Evolutionary conservation across 1,140 invertebrate genomes (phyloP).

Genomic region (Atopsyche davidsoni): DNA sequence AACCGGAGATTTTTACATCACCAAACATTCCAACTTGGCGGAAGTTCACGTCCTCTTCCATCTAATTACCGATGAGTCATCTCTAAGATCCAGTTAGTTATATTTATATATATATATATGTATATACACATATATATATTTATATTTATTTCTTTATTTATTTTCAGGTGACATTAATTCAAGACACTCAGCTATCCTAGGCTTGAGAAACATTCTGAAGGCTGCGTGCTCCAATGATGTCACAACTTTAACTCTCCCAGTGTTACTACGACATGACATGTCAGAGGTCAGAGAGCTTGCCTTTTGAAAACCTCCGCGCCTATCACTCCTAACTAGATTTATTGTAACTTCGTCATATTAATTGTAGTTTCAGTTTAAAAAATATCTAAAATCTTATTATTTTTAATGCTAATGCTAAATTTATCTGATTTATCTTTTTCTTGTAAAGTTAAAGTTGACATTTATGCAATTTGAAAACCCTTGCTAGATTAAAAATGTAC

Average conservation of each 20-base stretch:
- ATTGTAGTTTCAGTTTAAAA: too few relatives aligned
- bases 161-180: slow-evolving; percentile 84
- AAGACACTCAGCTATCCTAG: slow-evolving; percentile 91
- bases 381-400: too few relatives aligned
- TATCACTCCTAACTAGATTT: too few relatives aligned
- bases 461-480: too few relatives aligned
- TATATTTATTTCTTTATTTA: background rate
- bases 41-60: slow-evolving; percentile 95
- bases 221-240: slow-evolving; percentile 90
- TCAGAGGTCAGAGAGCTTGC: slow-evolving; percentile 81
- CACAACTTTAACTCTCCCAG: slow-evolving; percentile 86
- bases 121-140: slow-evolving; percentile 2
- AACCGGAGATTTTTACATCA: slow-evolving; percentile 91
- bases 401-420: background rate
- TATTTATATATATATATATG: slow-evolving; percentile 3
- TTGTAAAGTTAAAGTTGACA: too few relatives aligned
- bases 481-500: too few relatives aligned
- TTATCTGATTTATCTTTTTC: background rate
- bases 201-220: slow-evolving; percentile 91
- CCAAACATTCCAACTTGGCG: slow-evolving; percentile 91
- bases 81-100: slow-evolving; percentile 43
- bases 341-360: too few relatives aligned
- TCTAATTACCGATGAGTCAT: slow-evolving; percentile 76
- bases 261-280: slow-evolving; percentile 88
- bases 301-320: too few relatives aligned